A percentile compares a stretch with the other conserved stretches of the same genome.
These are phyloP conservation scores for Rugalucina vietnamica DNA, from an alignment of 2,888 invertebrate species.

Conservation along the genomic window DNA sequence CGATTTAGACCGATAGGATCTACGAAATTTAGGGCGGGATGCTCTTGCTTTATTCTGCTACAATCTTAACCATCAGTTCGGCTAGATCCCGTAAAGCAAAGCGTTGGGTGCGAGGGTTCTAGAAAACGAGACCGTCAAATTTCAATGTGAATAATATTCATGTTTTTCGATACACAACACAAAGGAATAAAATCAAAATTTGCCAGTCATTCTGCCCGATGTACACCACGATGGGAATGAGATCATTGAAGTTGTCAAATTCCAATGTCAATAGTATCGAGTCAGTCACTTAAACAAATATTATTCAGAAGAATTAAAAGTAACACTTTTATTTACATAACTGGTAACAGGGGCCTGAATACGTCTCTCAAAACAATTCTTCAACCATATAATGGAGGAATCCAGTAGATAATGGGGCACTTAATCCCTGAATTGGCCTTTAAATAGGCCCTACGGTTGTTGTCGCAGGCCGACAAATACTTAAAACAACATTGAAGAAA, in stretches of 20 bases:
- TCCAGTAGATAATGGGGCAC: conserved; percentile 25
- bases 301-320: conserved; percentile 49
- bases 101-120: no score
- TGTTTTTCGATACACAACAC: no score
- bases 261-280: background rate
- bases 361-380: conserved; percentile 61
- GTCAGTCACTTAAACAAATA: conserved; percentile 14
- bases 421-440: conserved; percentile 11
- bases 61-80: no score
- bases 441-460: conserved; percentile 7
- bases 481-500: background rate
- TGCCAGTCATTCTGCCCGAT: background rate
- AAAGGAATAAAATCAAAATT: background rate
- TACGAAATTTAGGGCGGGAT: no score
- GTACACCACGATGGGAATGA: background rate
- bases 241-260: conserved; percentile 7
- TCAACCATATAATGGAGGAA: conserved; percentile 54
- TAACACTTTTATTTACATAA: conserved; percentile 64
- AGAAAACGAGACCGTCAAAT: no score
- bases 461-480: background rate
- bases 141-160: no score
- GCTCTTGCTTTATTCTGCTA: no score
- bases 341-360: conserved; percentile 59
- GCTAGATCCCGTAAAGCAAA: no score
- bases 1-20: no score